phyloP scores from a whole-genome alignment of 1,140 invertebrate genomes.

The Aphis gossypii region DNA sequence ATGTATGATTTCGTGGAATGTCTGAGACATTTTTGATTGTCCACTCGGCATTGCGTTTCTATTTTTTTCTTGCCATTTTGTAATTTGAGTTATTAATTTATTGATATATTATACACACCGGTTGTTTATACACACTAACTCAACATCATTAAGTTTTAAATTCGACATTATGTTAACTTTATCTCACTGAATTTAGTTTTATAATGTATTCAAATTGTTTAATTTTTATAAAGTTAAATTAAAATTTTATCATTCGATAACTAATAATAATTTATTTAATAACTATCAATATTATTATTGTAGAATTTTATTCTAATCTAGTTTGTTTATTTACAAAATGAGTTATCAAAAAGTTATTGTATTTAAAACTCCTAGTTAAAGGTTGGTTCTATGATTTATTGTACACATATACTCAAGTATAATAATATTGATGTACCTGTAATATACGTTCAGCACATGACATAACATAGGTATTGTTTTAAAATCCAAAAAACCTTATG shows the following conservation, averaged over 20 bases:
- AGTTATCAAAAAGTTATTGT: no score
- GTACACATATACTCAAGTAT: background rate
- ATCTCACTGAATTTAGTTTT: background rate
- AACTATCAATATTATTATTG: background rate
- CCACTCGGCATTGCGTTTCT: background rate
- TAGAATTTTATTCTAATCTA: no score
- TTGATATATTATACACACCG: background rate
- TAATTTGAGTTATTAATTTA: background rate
- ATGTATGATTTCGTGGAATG: conserved; percentile 3
- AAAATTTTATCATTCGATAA: background rate
- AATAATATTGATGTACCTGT: background rate
- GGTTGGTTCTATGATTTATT: background rate
- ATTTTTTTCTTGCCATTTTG: background rate
- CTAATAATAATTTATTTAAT: no score
- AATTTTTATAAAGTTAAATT: background rate
- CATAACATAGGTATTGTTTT: background rate
- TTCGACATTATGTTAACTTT: background rate
- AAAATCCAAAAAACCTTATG: background rate
- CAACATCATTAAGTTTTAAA: background rate
- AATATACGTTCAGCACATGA: background rate
- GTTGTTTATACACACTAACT: background rate
- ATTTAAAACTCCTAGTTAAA: background rate
- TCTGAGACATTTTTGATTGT: background rate
- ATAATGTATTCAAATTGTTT: background rate
- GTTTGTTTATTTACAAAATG: no score